Evolutionary conservation across 2,797 vertebrate species (phyloP).

Genomic region (Neopelma chrysocephalum): DNA sequence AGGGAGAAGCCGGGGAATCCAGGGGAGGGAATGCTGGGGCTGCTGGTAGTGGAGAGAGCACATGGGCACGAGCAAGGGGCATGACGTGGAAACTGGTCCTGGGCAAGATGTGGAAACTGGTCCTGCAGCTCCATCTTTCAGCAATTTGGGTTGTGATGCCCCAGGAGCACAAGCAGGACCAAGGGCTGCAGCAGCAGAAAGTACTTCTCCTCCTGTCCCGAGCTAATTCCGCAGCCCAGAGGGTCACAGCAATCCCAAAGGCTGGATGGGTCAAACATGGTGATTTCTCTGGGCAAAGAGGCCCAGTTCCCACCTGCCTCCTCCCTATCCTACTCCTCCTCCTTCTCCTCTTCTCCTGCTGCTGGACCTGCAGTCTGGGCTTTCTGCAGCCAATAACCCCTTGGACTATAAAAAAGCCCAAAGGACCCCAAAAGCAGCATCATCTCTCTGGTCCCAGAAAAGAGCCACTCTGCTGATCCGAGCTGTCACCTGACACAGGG

Average conservation of each 20-base stretch:
- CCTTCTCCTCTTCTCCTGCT: neutral
- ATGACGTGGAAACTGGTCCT: neutral
- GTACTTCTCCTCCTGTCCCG: accelerated
- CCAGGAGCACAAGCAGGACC: accelerated
- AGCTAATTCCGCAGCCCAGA: neutral
- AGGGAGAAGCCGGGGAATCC: neutral
- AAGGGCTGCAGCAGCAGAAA: neutral
- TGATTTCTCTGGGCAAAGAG: neutral
- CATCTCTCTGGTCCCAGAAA: accelerated
- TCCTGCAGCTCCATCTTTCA: neutral
- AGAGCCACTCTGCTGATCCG: accelerated
- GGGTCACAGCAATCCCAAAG: accelerated
- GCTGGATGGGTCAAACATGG: neutral
- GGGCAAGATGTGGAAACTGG: neutral
- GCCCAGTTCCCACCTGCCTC: neutral
- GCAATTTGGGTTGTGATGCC: neutral
- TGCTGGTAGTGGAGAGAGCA: neutral
- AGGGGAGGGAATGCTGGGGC: neutral
- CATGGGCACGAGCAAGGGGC: accelerated
- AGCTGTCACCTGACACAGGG: neutral
- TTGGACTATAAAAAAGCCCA: neutral
- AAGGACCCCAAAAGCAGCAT: neutral
- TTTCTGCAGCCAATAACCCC: neutral
- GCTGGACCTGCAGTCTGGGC: neutral
- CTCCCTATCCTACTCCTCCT: neutral